Evolutionary conservation across 1,140 invertebrate genomes (phyloP).

Genomic region (Cryptotermes secundus): DNA sequence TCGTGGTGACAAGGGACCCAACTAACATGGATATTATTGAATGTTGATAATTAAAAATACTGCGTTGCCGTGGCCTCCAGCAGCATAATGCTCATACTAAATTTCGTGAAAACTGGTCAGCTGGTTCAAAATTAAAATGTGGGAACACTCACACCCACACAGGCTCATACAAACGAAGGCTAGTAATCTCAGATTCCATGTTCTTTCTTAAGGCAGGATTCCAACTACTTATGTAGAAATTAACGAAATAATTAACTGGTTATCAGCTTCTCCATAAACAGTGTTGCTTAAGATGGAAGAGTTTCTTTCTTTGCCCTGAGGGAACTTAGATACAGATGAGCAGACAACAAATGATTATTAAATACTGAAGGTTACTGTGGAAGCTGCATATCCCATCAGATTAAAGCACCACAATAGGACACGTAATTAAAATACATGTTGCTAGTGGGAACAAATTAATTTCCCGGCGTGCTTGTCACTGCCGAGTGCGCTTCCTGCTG

Average conservation of each 20-base stretch:
- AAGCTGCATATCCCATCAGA: not conserved
- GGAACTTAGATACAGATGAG: not conserved
- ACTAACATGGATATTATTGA: no score
- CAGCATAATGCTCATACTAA: no score
- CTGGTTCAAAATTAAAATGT: no score
- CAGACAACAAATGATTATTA: not conserved
- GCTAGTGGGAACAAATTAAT: slow-evolving; percentile 13
- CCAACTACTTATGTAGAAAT: not conserved
- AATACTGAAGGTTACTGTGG: not conserved
- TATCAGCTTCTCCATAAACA: not conserved
- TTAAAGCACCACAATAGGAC: not conserved
- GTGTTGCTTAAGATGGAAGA: not conserved
- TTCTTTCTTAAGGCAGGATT: not conserved
- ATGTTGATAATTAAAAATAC: no score
- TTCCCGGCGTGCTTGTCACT: not conserved
- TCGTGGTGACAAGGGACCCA: no score
- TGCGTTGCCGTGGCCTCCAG: no score
- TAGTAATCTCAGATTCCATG: no score
- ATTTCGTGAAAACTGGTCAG: no score
- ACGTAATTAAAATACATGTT: slow-evolving; percentile 8
- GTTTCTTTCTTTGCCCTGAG: not conserved
- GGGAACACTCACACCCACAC: no score
- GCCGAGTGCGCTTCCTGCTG: slow-evolving; percentile 6
- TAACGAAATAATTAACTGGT: not conserved
- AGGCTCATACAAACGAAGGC: no score